Percentiles rank a stretch among this genome's conserved stretches.
Evolutionary conservation across 2,797 vertebrate species (phyloP).

Genomic region (Ptychobarbus kaznakovi): DNA sequence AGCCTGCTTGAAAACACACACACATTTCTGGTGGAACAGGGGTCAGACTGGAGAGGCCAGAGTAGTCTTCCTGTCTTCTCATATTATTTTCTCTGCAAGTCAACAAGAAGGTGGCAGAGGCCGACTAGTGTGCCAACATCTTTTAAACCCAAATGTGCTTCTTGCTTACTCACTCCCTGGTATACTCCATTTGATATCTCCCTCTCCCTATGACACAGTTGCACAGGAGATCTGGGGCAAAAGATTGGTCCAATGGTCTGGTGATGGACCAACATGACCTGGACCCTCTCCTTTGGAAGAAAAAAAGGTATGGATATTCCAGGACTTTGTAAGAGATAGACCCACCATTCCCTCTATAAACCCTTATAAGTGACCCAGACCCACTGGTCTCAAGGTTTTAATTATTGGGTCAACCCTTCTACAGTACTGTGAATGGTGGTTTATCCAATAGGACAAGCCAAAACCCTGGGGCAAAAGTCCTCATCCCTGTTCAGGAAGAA

Average conservation of each 20-base stretch:
- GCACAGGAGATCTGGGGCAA: neutral
- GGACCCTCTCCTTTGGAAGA: neutral
- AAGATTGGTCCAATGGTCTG: neutral
- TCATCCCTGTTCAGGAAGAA: neutral
- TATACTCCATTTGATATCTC: slow-evolving; percentile 35
- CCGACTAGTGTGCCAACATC: slow-evolving; percentile 49
- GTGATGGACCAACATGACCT: neutral
- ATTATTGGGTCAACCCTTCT: neutral
- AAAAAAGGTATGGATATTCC: neutral
- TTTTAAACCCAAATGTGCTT: slow-evolving; percentile 53
- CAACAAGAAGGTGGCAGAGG: slow-evolving; percentile 44
- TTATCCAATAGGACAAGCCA: neutral
- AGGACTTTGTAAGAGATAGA: slow-evolving; percentile 2
- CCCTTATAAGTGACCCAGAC: neutral
- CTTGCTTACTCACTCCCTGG: neutral
- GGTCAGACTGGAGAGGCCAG: slow-evolving; percentile 53
- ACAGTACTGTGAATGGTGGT: neutral
- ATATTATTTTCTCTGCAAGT: slow-evolving; percentile 60
- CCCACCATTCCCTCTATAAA: neutral
- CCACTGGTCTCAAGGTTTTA: neutral
- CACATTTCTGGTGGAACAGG: neutral
- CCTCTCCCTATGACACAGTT: neutral
- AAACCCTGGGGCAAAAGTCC: neutral
- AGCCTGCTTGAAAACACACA: slow-evolving; percentile 4
- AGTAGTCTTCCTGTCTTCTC: slow-evolving; percentile 51